Evolutionary conservation across 2,113 vertebrate species (phyloP).

Genomic region (Carassius carassius): DNA sequence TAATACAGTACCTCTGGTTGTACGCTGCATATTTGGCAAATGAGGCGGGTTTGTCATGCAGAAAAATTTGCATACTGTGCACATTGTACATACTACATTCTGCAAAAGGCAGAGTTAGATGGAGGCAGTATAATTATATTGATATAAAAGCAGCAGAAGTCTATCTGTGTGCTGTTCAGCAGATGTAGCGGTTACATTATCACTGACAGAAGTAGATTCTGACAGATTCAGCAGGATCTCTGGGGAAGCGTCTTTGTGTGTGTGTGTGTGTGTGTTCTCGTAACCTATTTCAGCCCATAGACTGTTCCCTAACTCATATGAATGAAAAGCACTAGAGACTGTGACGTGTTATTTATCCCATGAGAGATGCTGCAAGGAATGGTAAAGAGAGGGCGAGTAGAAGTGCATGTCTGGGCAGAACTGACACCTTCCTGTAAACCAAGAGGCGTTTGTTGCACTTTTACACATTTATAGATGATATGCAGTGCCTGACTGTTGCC

Average conservation of each 20-base stretch:
- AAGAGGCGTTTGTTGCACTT: not conserved
- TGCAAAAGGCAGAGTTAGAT: not conserved
- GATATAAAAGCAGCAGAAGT: not conserved
- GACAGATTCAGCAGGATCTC: not conserved
- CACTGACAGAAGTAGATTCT: not conserved
- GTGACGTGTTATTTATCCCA: not conserved
- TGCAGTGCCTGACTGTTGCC: not conserved
- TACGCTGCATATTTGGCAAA: not conserved
- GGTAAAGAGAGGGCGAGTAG: not conserved
- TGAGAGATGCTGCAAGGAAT: not conserved
- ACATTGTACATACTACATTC: not conserved
- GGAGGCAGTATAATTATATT: not conserved
- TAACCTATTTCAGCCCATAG: not conserved
- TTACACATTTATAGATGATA: not conserved
- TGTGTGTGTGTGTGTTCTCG: not conserved
- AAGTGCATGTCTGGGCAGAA: not conserved
- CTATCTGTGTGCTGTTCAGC: not conserved
- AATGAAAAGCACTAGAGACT: not conserved
- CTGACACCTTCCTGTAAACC: not conserved
- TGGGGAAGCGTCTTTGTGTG: not conserved
- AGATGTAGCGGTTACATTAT: not conserved
- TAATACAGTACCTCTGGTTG: not conserved
- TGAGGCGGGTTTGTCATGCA: not conserved
- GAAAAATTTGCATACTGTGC: conserved; percentile 6
- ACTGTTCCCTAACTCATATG: not conserved